Percentiles rank a stretch among this genome's conserved stretches.
phyloP scores from a whole-genome alignment of 2,888 invertebrate genomes.

The Pediacus dermestoides region DNA sequence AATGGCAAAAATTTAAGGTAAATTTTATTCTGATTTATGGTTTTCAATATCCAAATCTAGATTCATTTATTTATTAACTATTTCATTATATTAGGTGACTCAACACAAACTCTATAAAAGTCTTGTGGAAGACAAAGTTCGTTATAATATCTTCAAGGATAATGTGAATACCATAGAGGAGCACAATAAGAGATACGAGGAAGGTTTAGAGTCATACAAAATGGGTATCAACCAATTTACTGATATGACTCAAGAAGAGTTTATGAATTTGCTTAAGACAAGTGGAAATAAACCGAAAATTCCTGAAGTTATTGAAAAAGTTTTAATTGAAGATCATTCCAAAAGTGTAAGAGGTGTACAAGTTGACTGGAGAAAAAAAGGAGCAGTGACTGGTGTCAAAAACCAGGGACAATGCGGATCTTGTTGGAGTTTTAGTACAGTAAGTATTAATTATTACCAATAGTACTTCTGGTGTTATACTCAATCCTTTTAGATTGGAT shows the following conservation, averaged over 20 bases:
- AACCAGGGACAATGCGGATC: not conserved
- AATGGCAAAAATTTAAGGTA: too few species aligned
- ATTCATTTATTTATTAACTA: too few species aligned
- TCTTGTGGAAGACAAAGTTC: too few species aligned
- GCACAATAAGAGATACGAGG: not conserved
- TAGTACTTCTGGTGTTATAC: not conserved
- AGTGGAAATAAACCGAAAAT: too few species aligned
- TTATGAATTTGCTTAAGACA: not conserved
- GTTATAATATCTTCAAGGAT: too few species aligned
- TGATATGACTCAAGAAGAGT: constrained; percentile 1
- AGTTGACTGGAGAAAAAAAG: constrained; percentile 2
- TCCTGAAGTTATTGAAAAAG: not conserved
- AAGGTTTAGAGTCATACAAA: not conserved
- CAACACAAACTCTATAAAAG: too few species aligned
- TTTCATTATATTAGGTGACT: too few species aligned
- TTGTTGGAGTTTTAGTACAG: constrained; percentile 1
- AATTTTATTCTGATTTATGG: too few species aligned
- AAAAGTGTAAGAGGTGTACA: not conserved
- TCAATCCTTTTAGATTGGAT: constrained; percentile 48
- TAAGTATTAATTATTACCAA: not conserved
- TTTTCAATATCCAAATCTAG: too few species aligned
- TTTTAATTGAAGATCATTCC: not conserved
- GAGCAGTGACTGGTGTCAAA: not conserved
- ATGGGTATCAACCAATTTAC: not conserved
- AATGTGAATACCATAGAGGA: constrained; percentile 3